phyloP scores from a whole-genome alignment of 2,113 vertebrate genomes.

The Gallinago jamesoni region DNA sequence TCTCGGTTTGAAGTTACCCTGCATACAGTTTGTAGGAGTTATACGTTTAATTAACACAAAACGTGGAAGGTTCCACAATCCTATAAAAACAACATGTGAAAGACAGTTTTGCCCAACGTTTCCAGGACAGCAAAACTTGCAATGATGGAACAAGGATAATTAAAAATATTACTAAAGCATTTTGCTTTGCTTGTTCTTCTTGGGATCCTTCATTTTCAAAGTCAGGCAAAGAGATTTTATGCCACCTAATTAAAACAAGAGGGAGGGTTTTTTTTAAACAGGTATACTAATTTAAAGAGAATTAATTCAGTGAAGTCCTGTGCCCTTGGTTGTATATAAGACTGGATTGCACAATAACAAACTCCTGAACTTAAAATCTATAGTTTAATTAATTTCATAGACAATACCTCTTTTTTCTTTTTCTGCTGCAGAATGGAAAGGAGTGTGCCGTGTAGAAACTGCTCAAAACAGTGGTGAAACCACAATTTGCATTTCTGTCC shows the following conservation, averaged over 20 bases:
- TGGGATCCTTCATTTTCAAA: not conserved
- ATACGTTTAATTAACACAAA: slow-evolving; percentile 12
- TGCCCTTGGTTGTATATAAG: not conserved
- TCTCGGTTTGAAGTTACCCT: not conserved
- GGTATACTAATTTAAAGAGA: not conserved
- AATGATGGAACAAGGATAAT: not conserved
- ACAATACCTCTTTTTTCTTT: not conserved
- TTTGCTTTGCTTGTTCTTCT: not conserved
- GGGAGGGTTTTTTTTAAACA: not conserved
- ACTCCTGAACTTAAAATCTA: not conserved
- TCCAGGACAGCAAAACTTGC: not conserved
- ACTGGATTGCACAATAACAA: not conserved
- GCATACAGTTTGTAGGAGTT: not conserved
- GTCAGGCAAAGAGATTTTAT: not conserved
- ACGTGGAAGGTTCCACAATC: not conserved
- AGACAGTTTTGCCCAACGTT: not conserved
- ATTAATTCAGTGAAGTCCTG: not conserved
- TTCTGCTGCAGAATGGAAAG: not conserved
- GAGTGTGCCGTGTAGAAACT: not conserved
- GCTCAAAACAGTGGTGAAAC: not conserved
- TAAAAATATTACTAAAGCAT: not conserved
- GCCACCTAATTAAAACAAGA: not conserved
- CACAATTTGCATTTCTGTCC: not conserved
- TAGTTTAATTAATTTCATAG: not conserved
- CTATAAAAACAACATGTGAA: not conserved